Percentiles rank a stretch among this genome's conserved stretches.
Evolutionary conservation across 2,888 invertebrate genomes (phyloP).

Genomic region (Drosophila mimica): DNA sequence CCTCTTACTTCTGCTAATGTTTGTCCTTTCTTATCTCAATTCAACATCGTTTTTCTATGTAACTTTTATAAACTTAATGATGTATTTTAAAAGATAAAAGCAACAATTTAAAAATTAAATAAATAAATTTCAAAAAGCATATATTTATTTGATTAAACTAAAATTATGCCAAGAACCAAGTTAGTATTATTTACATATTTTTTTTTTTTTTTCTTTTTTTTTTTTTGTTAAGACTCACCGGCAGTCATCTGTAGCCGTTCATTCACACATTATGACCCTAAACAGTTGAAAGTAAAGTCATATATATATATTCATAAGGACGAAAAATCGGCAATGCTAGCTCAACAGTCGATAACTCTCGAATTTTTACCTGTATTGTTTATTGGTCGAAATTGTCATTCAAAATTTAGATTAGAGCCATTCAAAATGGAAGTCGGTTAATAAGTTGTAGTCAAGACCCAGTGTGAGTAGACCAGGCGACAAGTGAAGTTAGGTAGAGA

Average conservation of each 20-base stretch:
- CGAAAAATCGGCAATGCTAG: not conserved
- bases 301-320: not conserved
- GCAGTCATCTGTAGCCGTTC: not conserved
- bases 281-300: conserved; percentile 8
- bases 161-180: not conserved
- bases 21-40: too few relatives aligned
- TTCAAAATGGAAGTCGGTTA: conserved; percentile 8
- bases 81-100: too few relatives aligned
- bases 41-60: too few relatives aligned
- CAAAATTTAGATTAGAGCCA: conserved; percentile 8
- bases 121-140: too few relatives aligned
- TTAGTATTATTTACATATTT: too few relatives aligned
- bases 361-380: not conserved
- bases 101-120: too few relatives aligned
- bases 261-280: conserved; percentile 6
- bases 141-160: too few relatives aligned
- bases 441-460: conserved; percentile 4
- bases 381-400: conserved; percentile 16
- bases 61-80: too few relatives aligned
- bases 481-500: conserved; percentile 18
- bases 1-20: too few relatives aligned
- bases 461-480: conserved; percentile 13
- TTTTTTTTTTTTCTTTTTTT: not conserved
- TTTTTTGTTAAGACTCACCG: not conserved
- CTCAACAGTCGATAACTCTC: not conserved